phyloP scores from a whole-genome alignment of 1,140 invertebrate species.

The Chironomus striatipennis region DNA sequence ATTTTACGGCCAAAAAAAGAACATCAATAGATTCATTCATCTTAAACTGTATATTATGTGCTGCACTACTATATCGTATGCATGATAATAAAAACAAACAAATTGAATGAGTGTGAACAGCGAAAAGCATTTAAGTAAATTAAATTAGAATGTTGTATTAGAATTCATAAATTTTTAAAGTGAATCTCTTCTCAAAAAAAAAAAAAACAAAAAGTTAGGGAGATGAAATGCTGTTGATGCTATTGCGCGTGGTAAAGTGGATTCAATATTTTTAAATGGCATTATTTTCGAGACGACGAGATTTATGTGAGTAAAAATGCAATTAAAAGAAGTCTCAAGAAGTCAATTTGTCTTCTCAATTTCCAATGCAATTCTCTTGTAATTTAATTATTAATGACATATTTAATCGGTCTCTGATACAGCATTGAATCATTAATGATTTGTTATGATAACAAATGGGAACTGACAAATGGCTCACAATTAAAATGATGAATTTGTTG shows the following conservation, averaged over 20 bases:
- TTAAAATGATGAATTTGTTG: background rate
- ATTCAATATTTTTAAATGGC: conserved; percentile 2
- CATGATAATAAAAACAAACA: conserved; percentile 6
- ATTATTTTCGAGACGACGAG: background rate
- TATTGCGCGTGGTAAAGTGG: background rate
- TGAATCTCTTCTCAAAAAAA: background rate
- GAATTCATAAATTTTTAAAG: conserved; percentile 9
- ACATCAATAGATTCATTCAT: conserved; percentile 1
- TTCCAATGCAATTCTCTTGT: background rate
- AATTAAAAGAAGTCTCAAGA: conserved; percentile 2
- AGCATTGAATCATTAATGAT: no score
- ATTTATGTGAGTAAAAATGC: conserved; percentile 6
- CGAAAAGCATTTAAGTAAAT: conserved; percentile 14
- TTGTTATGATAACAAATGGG: background rate
- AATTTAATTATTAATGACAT: background rate
- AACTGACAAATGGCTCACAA: background rate
- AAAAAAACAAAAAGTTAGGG: background rate
- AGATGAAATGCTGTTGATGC: background rate
- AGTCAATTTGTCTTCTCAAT: conserved; percentile 1
- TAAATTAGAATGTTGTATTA: conserved; percentile 3
- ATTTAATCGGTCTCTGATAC: background rate
- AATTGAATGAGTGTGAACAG: conserved; percentile 7
- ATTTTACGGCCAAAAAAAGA: background rate
- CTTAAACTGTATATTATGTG: background rate
- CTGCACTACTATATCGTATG: no score